Evolutionary conservation across 2,888 invertebrate species (phyloP), one percentile per base, ranked within the genome.

Genomic region (Oxycera nigricornis): DNA sequence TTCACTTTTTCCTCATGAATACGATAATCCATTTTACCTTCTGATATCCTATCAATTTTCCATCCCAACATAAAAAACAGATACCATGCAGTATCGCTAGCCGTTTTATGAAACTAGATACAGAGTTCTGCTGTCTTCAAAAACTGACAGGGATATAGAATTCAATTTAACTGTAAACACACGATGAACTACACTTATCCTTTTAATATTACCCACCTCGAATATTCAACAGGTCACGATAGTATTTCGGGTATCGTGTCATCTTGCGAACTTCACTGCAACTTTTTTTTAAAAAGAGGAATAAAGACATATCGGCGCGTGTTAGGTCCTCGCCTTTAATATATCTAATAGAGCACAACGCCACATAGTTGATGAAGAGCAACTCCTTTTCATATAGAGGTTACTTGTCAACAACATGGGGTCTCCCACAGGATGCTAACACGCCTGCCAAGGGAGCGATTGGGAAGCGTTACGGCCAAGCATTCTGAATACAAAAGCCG

Each of bases 71-170:
- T n/a, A n/a, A n/a, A n/a, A n/a, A n/a, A n/a, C n/a, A n/a, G n/a
- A n/a, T n/a, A n/a, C n/a, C n/a, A n/a, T n/a, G n/a, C n/a, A n/a
- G n/a, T n/a, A n/a, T n/a, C n/a, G n/a, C n/a, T n/a, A n/a, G n/a
- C n/a, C n/a, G n/a, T n/a, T n/a, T n/a, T n/a, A n/a, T n/a, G n/a
- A n/a, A n/a, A n/a, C n/a, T n/a, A n/a, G n/a, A n/a, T n/a, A n/a
- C n/a, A n/a, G n/a, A n/a, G n/a, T n/a, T n/a, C n/a, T n/a, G n/a
- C n/a, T n/a, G n/a, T n/a, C n/a, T n/a, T n/a, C n/a, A n/a, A 62
- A 62, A 62, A 62, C 20, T 62, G 62, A 62, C 62, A 62, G 35
- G 62, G 62, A 62, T 62, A 31, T 26, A 30, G 62, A 28, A 35
- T 62, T 62, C 62, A 35, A 62, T 62, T 62, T 62, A 30, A 35